Evolutionary conservation across 2,797 vertebrate genomes (phyloP).

Genomic region (Steatocranus sp.): DNA sequence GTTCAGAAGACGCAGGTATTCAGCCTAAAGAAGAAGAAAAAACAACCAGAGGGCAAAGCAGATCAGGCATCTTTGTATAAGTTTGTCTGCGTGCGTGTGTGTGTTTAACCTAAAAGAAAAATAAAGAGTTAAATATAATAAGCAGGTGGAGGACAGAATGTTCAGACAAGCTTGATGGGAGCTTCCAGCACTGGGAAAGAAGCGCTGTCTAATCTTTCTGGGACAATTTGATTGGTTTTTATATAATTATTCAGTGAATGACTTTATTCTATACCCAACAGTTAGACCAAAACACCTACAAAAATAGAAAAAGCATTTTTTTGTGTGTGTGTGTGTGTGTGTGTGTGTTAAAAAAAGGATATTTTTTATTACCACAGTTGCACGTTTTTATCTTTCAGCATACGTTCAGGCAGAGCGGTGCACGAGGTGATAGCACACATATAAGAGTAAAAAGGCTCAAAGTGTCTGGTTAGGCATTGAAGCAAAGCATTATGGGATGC

Average conservation of each 20-base stretch:
- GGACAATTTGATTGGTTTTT: not conserved
- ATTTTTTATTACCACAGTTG: not conserved
- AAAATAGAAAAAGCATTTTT: not conserved
- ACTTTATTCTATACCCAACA: not conserved
- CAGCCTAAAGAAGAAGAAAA: not conserved
- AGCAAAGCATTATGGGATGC: slow-evolving; percentile 11
- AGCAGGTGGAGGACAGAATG: not conserved
- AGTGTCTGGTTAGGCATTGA: not conserved
- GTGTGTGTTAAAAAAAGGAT: not conserved
- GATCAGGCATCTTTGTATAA: not conserved
- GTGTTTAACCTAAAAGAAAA: not conserved
- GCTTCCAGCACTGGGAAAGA: not conserved
- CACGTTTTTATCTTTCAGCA: not conserved
- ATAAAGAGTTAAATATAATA: not conserved
- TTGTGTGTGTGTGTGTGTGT: too few species aligned
- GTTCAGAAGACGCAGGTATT: not conserved
- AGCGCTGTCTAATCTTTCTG: not conserved
- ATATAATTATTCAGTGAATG: not conserved
- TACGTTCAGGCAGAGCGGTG: not conserved
- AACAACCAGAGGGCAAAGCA: not conserved
- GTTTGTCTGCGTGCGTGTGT: not conserved
- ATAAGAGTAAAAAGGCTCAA: not conserved
- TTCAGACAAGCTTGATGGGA: not conserved
- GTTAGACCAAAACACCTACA: not conserved
- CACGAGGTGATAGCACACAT: not conserved